Percentiles rank a stretch among this genome's conserved stretches.
Conservation (phyloP, 2,113 vertebrate genomes). For the Cathartes aura region DNA sequence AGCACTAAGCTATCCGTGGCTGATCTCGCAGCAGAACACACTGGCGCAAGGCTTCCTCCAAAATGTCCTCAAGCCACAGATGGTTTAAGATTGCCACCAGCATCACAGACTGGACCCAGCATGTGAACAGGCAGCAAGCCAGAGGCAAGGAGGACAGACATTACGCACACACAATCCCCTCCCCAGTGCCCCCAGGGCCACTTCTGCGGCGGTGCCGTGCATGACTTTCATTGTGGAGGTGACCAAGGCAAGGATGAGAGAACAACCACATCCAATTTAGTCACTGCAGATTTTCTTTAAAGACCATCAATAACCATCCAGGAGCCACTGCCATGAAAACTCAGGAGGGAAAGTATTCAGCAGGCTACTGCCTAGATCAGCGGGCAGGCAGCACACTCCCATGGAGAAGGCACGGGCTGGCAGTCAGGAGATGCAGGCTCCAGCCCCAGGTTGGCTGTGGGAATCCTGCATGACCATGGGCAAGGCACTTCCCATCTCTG, state of each 20-base stretch:
- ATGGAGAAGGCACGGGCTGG: not conserved
- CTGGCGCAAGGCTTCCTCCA: not conserved
- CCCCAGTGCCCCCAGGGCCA: not conserved
- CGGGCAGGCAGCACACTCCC: not conserved
- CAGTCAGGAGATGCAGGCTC: not conserved
- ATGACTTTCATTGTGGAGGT: not conserved
- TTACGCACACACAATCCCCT: fast-evolving
- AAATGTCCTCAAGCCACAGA: not conserved
- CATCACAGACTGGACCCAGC: not conserved
- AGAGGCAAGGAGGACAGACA: not conserved
- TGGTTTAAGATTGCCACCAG: not conserved
- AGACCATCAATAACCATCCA: not conserved
- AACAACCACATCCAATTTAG: not conserved
- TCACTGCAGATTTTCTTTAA: not conserved
- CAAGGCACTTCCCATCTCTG: not conserved
- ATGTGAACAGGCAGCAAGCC: not conserved
- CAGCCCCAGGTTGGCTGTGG: not conserved
- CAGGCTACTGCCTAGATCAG: not conserved
- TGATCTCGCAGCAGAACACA: not conserved
- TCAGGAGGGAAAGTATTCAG: not conserved
- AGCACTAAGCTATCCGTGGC: not conserved
- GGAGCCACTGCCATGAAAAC: not conserved
- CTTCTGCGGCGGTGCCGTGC: fast-evolving
- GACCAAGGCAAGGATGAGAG: not conserved
- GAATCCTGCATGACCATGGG: not conserved